Evolutionary conservation across 1,140 invertebrate genomes (phyloP), one percentile per base, ranked within the genome.

Genomic region (Myzus persicae): DNA sequence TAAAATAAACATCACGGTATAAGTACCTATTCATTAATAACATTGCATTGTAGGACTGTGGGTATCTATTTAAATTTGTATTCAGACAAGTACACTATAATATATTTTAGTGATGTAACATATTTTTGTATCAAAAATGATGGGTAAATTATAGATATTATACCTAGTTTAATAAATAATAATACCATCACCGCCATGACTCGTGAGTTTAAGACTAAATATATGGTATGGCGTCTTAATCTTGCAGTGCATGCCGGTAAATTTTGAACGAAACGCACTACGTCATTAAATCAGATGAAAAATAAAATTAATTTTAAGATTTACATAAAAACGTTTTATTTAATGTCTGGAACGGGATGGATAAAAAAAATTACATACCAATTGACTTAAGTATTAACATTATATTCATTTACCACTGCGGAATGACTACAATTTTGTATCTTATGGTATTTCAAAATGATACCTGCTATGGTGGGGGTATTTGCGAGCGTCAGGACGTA

Each of bases 1-100:
- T 76, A n/a, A 67, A 76, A 76, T 76, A 76, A n/a, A 76, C 59
- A 76, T 76, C 59, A 76, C 59, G 59, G 14, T 76, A 76, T n/a
- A n/a, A 76, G 26, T 18, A 48, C 46, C 7, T 48, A 76, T 18
- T 76, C 59, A n/a, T n/a, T n/a, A 76, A 76, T 76, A 76, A 76
- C 59, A 76, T 22, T 51, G 48, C 5, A 51, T 22, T 51, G 48
- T 22, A 4, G 22, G 20, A 76, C 14, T 76, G n/a, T n/a, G 59
- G 14, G 14, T n/a, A n/a, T 76, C 31, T 76, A 76, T 76, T 76
- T 76, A 76, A 76, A 76, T 76, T 76, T 76, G 59, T 76, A 76
- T 76, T 76, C 59, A 76, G 36, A n/a, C 59, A 67, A 67, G 59
- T n/a, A 67, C 59, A 67, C 31, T 67, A 11, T n/a, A n/a, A 26